Base-by-base conservation (phyloP, 2,113 vertebrate species). In the Oenanthe oenanthe region DNA sequence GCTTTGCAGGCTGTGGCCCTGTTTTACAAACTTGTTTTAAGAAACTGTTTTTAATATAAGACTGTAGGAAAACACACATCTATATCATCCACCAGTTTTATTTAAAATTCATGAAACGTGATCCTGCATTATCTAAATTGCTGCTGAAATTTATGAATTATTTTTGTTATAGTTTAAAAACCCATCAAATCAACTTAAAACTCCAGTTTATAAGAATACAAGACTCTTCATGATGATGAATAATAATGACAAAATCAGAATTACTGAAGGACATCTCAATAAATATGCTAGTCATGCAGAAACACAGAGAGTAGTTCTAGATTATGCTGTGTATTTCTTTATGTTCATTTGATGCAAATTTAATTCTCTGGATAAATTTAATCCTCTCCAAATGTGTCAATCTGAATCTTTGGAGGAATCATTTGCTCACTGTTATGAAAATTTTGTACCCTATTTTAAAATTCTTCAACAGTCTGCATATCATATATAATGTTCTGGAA, bases 311-410 rank as follows among this genome's bases (percentile, higher is more conserved):
- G 36, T 45, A 82, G 70, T 75, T 32, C 70, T 87, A 75, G 74
- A 82, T 89, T 78, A 62, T 79, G 29, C 62, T 82, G 38, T 83
- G 66, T 63, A 40, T 78, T 95, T 93, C 62, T 89, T 95, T 57
- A 85, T 36, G 60, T 88, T 94, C 87, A 63, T 85, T 89, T 92
- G 88, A 89, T 96, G 82, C 74, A 93, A 95, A 89, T 93, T 82
- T 77, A 92, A 89, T 95, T 94, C 79, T 95, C 85, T 89, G 73
- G 67, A 75, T 92, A 95, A 91, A 91, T 80, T 88, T 92, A 92
- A 89, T 91, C 66, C 74, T 93, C 66, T 91, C 62, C 54, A 60
- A 93, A 94, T 81, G 71, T 92, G 77, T 81, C 87, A 92, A 13
- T 91, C 81, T 82, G 80, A 91, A 87, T 96, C 56, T 87, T 95